These are phyloP conservation scores for Ennomos fuscantarius DNA, from an alignment of 2,888 invertebrate genomes.

Conservation along the genomic window DNA sequence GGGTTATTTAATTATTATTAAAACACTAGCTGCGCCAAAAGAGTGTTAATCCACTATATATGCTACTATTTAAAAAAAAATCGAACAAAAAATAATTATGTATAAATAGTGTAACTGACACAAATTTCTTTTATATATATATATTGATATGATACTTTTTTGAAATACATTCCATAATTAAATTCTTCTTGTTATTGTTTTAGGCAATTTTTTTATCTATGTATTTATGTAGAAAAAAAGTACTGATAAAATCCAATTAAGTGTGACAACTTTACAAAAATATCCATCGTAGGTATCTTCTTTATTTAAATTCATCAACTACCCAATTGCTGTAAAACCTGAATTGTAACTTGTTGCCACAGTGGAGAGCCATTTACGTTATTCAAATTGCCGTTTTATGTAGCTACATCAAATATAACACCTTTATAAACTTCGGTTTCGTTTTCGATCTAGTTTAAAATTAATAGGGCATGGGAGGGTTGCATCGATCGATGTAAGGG, in stretches of 20 bases:
- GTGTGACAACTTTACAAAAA: constrained; percentile 7
- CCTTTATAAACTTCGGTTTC: constrained; percentile 23
- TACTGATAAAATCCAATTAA: constrained; percentile 8
- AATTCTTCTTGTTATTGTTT: too few species aligned
- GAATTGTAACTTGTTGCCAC: constrained; percentile 25
- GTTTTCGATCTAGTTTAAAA: constrained; percentile 39
- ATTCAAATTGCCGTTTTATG: constrained; percentile 23
- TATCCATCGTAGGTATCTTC: constrained; percentile 2
- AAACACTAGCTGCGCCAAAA: too few species aligned
- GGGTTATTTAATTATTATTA: too few species aligned
- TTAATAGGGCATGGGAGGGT: constrained; percentile 38
- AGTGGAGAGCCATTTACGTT: constrained; percentile 21
- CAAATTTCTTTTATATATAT: too few species aligned
- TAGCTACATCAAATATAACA: constrained; percentile 15
- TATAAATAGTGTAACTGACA: too few species aligned
- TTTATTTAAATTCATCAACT: constrained; percentile 23
- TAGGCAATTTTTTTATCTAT: too few species aligned
- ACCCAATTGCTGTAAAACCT: constrained; percentile 18
- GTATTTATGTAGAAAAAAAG: too few species aligned
- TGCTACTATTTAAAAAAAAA: too few species aligned
- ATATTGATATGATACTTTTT: too few species aligned
- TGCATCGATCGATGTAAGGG: constrained; percentile 38
- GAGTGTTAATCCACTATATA: too few species aligned
- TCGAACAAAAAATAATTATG: too few species aligned
- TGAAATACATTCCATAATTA: too few species aligned